phyloP scores from a whole-genome alignment of 64 coral and sea anemone genomes.

The Porites lutea region DNA sequence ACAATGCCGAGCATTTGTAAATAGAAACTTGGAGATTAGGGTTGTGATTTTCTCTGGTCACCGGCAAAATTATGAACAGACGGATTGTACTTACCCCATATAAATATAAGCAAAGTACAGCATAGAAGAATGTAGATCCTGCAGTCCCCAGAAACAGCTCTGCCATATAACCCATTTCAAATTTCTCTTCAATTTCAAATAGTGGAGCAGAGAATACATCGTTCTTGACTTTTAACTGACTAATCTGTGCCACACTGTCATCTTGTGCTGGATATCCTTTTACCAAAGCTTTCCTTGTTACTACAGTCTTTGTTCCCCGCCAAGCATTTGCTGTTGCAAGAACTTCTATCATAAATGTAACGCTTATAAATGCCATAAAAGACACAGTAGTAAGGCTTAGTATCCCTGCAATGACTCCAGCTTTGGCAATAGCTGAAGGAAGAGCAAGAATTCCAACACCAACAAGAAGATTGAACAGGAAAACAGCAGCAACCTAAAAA shows the following conservation, averaged over 20 bases:
- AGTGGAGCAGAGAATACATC: constrained; percentile 55
- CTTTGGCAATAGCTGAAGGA: constrained; percentile 84
- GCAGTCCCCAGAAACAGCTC: constrained; percentile 83
- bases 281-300: neutral
- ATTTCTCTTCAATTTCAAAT: constrained; percentile 90
- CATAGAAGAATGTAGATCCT: constrained; percentile 90
- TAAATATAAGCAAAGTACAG: constrained; percentile 83
- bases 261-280: constrained; percentile 20
- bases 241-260: constrained; percentile 50
- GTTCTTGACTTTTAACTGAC: constrained; percentile 43
- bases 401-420: constrained; percentile 77
- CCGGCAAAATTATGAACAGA: neutral
- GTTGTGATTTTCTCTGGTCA: neutral
- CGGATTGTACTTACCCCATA: constrained; percentile 76
- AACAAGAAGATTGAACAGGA: constrained; percentile 89
- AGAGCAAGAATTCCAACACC: constrained; percentile 87
- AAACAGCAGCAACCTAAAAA: constrained; percentile 84
- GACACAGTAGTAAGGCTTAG: constrained; percentile 66
- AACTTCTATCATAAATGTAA: constrained; percentile 85
- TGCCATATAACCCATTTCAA: constrained; percentile 87
- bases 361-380: constrained; percentile 82
- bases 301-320: constrained; percentile 38
- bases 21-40: neutral
- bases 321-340: constrained; percentile 91
- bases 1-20: neutral